A percentile compares a stretch with the other conserved stretches of the same genome.
These are phyloP conservation scores for Cyphomyrmex costatus DNA, from an alignment of 1,140 invertebrate genomes.

Conservation along the genomic window DNA sequence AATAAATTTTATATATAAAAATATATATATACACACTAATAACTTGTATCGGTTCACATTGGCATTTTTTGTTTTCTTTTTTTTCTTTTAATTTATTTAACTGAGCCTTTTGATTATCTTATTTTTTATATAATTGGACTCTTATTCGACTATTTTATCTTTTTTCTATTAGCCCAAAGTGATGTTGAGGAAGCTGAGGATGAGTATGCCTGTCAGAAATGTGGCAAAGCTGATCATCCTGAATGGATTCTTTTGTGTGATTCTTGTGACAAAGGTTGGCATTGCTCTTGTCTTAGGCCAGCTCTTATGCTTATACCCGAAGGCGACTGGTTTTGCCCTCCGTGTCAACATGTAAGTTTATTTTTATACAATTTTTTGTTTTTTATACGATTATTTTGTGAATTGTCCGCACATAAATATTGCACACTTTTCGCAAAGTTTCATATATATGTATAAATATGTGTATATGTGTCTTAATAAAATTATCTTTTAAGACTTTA, in stretches of 20 bases:
- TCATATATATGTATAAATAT: neutral
- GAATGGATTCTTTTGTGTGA: conserved; percentile 99
- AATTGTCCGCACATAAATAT: neutral
- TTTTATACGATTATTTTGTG: neutral
- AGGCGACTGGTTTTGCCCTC: conserved; percentile 98
- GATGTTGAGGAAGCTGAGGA: conserved; percentile 87
- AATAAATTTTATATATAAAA: too few relatives aligned
- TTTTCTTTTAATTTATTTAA: too few relatives aligned
- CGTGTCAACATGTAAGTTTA: conserved; percentile 94
- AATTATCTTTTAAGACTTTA: conserved; percentile 87
- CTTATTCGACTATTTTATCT: neutral
- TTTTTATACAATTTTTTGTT: neutral
- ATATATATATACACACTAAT: too few relatives aligned
- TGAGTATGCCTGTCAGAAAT: conserved; percentile 94
- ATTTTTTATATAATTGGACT: conserved; percentile 2
- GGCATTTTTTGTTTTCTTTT: too few relatives aligned
- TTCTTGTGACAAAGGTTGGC: conserved; percentile 97
- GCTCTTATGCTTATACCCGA: conserved; percentile 97
- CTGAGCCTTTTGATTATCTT: too few relatives aligned
- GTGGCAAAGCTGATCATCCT: conserved; percentile 95
- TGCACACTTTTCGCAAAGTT: neutral
- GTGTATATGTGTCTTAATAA: too few relatives aligned
- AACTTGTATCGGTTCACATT: too few relatives aligned
- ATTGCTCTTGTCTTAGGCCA: conserved; percentile 96
- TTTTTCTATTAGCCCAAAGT: conserved; percentile 87